A percentile compares a stretch with the other conserved stretches of the same genome.
Conservation (phyloP, 2,113 vertebrate species). For the Trogon melanurus region DNA sequence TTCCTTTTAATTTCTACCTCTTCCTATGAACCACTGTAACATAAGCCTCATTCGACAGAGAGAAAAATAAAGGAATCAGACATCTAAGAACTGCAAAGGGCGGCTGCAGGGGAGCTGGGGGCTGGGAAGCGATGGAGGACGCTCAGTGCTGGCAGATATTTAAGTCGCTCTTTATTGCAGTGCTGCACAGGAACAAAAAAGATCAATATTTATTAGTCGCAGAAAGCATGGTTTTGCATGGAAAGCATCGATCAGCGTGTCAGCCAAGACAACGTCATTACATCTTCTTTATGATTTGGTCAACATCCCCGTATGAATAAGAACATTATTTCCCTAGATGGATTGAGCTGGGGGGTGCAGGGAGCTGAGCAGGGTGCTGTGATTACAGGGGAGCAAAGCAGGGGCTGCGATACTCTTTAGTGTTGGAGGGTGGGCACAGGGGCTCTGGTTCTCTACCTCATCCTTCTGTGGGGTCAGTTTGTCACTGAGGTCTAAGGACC, state of each 20-base stretch:
- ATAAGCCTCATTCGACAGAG: neutral
- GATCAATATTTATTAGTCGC: slow-evolving; percentile 71
- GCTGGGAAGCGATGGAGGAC: neutral
- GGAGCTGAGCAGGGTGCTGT: neutral
- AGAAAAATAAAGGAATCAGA: neutral
- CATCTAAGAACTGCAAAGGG: neutral
- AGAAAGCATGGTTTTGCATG: slow-evolving; percentile 69
- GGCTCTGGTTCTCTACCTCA: neutral
- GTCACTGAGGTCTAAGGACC: neutral
- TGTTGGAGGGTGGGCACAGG: neutral
- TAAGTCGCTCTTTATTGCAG: slow-evolving; percentile 50
- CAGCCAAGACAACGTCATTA: slow-evolving; percentile 30
- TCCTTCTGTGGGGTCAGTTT: neutral
- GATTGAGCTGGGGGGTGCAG: neutral
- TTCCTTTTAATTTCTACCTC: neutral
- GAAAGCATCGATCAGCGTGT: slow-evolving; percentile 53
- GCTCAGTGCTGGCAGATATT: neutral
- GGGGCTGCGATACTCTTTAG: neutral
- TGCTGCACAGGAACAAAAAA: slow-evolving; percentile 39
- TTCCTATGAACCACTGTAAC: neutral
- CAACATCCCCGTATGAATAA: neutral
- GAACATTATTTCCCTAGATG: neutral
- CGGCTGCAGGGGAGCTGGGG: neutral
- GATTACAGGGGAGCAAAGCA: neutral
- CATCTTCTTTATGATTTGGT: slow-evolving; percentile 40